Base-by-base conservation (phyloP, 2,797 vertebrate genomes). In the Margarornis squamiger region DNA sequence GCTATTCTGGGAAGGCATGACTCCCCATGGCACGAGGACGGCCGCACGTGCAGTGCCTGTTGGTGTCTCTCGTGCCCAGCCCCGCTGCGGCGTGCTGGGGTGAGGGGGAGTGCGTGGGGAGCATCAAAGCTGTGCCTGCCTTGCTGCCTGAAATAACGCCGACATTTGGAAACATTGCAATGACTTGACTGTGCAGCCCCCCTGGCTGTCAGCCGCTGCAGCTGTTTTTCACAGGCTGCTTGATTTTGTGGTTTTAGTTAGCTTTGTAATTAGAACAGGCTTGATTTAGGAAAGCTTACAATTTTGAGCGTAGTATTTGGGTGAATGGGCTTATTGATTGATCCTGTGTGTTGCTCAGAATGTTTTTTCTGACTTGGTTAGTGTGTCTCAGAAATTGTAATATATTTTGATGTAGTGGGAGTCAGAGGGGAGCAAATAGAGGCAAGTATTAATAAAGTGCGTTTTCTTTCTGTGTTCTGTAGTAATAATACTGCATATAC, bases 301-400 rank as follows among this genome's bases (percentile, higher is more conserved):
- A 3, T 11, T 36, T 66, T 55, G 41, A 90, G 72, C 26, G 2
- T 79, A 91, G 43, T 93, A 63, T 95, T 96, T 95, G 91, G 75
- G 85, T 93, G 86, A 94, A 79, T 29, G 66, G 80, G 73, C 34
- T 76, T 86, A 78, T 76, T 81, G 80, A 57, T 85, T 82, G 72
- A 71, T 92, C 67, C 80, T 59, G n/a, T 20, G 21, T 27, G n/a
- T 81, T 55, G 83, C 70, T 91, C 39, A 43, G 46, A 81, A 21
- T 74, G 74, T 71, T 92, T 75, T 81, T 81, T 84, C 68, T 88
- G 83, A 46, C 17, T 88, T 80, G 55, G 45, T 80, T 52, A 80
- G 41, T 11, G 18, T 83, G 13, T 86, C 61, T 86, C 43, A 73
- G 86, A 86, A 90, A 51, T 36, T 45, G 58, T 73, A 34, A 45